Evolutionary conservation across 2,113 vertebrate species (phyloP), one percentile per base, ranked within the genome.

Genomic region (Nesogale talazaci): DNA sequence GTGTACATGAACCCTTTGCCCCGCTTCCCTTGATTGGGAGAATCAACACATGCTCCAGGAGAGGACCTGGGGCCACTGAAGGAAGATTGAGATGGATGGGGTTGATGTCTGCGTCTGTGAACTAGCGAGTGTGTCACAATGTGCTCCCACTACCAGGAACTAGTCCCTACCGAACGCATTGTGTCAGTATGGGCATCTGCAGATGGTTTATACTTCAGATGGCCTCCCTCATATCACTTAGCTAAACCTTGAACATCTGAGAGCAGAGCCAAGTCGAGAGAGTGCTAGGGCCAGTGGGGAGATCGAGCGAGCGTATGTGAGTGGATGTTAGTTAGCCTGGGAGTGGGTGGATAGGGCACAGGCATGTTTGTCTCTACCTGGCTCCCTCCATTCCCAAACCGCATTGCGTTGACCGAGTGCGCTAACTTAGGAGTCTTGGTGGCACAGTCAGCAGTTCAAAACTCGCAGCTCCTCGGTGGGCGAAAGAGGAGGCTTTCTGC

Each of bases 201-300:
- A 23, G 65, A 11, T 57, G 57, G 7, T 29, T 40, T 81, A 20
- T 92, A 75, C 34, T 75, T 70, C 31, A 57, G 56, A 86, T 17
- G 19, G 88, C 23, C 74, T 87, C 67, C 36, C 56, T 88, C 75
- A 83, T 38, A 29, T 23, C 29, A 40, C 0, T 27, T 65, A 59
- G 40, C 63, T 86, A 67, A 89, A 23, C 70, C n/a, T 56, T 86
- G 25, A 56, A 74, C 27, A 59, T 67, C 77, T 63, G 65, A 36
- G 46, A 34, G n/a, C 29, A 81, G n/a, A 90, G 27, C 16, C 72
- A 69, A 20, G 1, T 14, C 77, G 63, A 83, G 80, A 63, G 19
- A 25, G n/a, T 63, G 0, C 78, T 16, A 16, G 36, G 17, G n/a
- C 75, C n/a, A 40, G 25, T 31, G 0, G 0, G 57, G 42, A 3